These are phyloP conservation scores for Rhinogobius similis DNA, from an alignment of 2,113 vertebrate genomes.

Conservation along the genomic window DNA sequence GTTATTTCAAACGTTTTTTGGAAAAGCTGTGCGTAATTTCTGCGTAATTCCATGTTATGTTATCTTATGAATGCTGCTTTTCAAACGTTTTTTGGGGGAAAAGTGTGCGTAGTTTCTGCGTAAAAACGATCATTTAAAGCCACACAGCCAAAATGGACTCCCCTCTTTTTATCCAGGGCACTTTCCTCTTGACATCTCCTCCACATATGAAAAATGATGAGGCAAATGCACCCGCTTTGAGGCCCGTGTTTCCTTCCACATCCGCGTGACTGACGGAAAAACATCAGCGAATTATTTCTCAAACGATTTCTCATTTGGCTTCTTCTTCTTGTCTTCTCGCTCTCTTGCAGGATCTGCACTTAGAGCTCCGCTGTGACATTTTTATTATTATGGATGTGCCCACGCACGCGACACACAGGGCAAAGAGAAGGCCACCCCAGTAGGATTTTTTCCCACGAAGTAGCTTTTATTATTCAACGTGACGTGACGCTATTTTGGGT, in stretches of 20 bases:
- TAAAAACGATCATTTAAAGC: neutral
- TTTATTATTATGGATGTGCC: conserved; percentile 73
- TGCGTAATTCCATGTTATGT: no score
- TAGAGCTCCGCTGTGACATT: conserved; percentile 58
- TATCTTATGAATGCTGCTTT: no score
- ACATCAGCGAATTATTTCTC: conserved; percentile 53
- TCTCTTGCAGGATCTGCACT: conserved; percentile 60
- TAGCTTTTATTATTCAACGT: conserved; percentile 15
- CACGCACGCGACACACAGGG: conserved; percentile 61
- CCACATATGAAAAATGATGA: conserved; percentile 41
- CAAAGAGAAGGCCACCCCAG: conserved; percentile 54
- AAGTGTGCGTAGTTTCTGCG: no score
- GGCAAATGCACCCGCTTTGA: conserved; percentile 31
- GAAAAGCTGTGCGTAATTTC: no score
- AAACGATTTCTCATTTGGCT: conserved; percentile 69
- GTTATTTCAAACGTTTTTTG: no score
- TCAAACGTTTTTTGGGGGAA: no score
- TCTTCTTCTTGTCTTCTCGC: conserved; percentile 52
- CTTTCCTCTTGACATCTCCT: conserved; percentile 19
- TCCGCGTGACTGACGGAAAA: conserved; percentile 48
- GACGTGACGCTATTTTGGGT: conserved; percentile 13
- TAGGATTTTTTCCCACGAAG: conserved; percentile 35
- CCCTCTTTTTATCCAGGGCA: conserved; percentile 5
- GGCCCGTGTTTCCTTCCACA: conserved; percentile 23
- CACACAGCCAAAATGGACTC: neutral